Evolutionary conservation across 1,140 invertebrate species (phyloP), one percentile per base, ranked within the genome.

Genomic region (Diachasmimorpha longicaudata): DNA sequence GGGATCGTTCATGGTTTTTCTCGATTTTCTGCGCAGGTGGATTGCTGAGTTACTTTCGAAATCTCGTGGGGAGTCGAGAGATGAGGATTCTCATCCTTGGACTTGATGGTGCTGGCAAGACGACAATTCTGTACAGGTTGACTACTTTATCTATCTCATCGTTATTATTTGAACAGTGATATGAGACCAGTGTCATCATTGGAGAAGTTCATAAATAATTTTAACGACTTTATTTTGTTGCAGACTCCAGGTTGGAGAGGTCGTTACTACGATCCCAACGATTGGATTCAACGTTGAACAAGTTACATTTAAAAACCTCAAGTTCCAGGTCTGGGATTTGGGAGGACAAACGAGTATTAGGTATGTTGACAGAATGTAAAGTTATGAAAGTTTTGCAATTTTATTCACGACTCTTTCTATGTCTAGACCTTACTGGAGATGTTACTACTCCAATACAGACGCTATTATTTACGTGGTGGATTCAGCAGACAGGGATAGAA

Each of bases 401-500:
- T 46, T 46, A n/a, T n/a, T 46, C 11, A 46, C 3, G 1, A 74
- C 52, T 77, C 63, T 23, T 69, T 92, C 92, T 79, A 78, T 72
- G n/a, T 93, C 92, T 88, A 96, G 98, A 90, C 98, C 98, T 14
- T 99, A 99, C 85, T 99, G 98, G 98, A 92, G 98, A 89, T 99
- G 98, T 92, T 99, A 99, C 89, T 99, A 99, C 90, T 98, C 97
- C 71, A 99, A 99, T 89, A 99, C 98, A 86, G 98, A 99, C 92
- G 98, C 98, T 83, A 99, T 99, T 84, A 99, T 99, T 83, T 99
- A 99, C 91, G 98, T 99, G 46, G 98, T 99, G 52, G 99, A 99
- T 88, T 99, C 98, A 71, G 98, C 97, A 78, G 99, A 99, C 89
- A 93, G 95, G 88, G 98, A 99, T 91, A 91, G 99, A 90, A 98